Conservation (phyloP, 2,888 invertebrate species). For the Microchrysa polita region DNA sequence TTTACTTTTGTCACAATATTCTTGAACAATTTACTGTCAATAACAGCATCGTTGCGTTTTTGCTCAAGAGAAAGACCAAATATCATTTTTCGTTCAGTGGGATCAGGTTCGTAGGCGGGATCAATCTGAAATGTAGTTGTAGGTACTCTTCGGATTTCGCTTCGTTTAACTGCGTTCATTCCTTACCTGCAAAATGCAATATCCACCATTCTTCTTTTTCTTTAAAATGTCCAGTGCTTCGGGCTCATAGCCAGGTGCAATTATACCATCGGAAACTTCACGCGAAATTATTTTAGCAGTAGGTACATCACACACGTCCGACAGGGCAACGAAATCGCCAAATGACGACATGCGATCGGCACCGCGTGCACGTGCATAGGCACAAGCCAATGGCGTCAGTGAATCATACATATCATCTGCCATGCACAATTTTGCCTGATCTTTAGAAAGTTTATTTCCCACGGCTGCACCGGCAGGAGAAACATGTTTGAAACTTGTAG, state of each 20-base stretch:
- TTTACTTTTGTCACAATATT: conserved; percentile 82
- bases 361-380: conserved; percentile 95
- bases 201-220: conserved; percentile 94
- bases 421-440: conserved; percentile 91
- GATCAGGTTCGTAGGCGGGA: conserved; percentile 80
- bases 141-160: too few species aligned
- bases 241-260: conserved; percentile 89
- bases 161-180: background rate
- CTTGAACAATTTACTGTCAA: conserved; percentile 78
- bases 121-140: conserved; percentile 74
- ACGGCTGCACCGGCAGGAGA: conserved; percentile 98
- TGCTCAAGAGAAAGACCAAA: conserved; percentile 89
- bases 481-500: conserved; percentile 97
- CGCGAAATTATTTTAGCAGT: conserved; percentile 94
- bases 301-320: conserved; percentile 86
- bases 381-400: conserved; percentile 84
- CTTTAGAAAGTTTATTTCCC: conserved; percentile 78
- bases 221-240: conserved; percentile 86
- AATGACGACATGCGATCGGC: conserved; percentile 99
- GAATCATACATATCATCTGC: conserved; percentile 82
- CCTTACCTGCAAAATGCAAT: conserved; percentile 83
- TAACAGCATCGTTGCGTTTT: conserved; percentile 86
- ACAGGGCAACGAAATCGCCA: conserved; percentile 96
- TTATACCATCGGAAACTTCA: conserved; percentile 97
- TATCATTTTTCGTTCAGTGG: conserved; percentile 82